These are phyloP conservation scores for Tetranychus piercei DNA, from an alignment of 2,888 invertebrate genomes.

Conservation along the genomic window DNA sequence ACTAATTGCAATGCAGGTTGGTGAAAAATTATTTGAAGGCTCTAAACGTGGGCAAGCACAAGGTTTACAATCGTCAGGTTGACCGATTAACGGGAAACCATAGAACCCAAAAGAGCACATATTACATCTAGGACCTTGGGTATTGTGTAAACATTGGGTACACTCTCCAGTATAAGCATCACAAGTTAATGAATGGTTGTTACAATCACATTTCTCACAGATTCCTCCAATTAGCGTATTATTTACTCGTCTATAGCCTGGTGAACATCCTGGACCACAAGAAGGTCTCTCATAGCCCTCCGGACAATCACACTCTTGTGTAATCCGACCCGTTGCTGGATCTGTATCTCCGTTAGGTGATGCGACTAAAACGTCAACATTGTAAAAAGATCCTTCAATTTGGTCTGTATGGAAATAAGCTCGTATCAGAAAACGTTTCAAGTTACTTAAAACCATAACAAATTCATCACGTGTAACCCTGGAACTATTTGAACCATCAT, in stretches of 20 bases:
- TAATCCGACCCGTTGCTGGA: constrained; percentile 30
- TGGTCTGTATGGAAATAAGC: constrained; percentile 84
- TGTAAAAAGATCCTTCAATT: constrained; percentile 44
- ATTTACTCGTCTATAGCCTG: constrained; percentile 63
- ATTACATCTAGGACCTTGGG: constrained; percentile 68
- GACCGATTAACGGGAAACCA: constrained; percentile 61
- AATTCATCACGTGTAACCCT: constrained; percentile 44
- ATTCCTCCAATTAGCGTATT: constrained; percentile 39
- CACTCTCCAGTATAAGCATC: constrained; percentile 39
- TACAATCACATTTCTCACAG: constrained; percentile 36
- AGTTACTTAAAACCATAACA: constrained; percentile 54
- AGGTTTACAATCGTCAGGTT: constrained; percentile 51
- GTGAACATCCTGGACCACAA: constrained; percentile 55
- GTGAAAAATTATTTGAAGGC: constrained; percentile 7
- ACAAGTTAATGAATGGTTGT: constrained; percentile 36
- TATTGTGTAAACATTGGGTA: constrained; percentile 57
- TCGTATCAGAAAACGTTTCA: constrained; percentile 59
- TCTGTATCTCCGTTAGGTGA: constrained; percentile 21
- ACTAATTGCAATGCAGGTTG: background rate
- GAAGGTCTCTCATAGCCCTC: constrained; percentile 63
- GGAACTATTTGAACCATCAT: constrained; percentile 12
- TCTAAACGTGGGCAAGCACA: constrained; percentile 62
- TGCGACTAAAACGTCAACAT: constrained; percentile 28
- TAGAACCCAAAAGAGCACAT: constrained; percentile 68
- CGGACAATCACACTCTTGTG: constrained; percentile 68